Conservation (phyloP, 2,888 invertebrate genomes). For the Enchytraeus crypticus region DNA sequence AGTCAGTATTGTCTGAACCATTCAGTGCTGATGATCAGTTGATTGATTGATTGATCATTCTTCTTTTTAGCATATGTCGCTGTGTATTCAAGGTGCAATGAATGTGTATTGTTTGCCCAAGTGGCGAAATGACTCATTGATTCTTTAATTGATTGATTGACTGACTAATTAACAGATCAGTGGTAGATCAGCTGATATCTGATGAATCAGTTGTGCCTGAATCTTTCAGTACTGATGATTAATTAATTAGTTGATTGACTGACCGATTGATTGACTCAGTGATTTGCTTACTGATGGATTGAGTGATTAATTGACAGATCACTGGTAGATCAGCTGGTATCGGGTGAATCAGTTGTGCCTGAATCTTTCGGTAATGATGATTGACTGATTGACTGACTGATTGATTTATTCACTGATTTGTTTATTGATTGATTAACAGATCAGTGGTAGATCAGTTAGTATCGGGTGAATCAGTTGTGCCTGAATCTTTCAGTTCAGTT, state of each 20-base stretch:
- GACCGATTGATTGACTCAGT: background rate
- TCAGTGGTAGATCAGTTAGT: slow-evolving; percentile 74
- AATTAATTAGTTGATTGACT: too few relatives aligned
- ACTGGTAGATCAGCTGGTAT: slow-evolving; percentile 76
- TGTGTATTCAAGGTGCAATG: slow-evolving; percentile 83
- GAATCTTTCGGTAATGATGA: slow-evolving; percentile 86
- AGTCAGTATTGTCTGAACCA: slow-evolving; percentile 78
- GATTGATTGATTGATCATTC: slow-evolving; percentile 42
- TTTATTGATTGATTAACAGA: slow-evolving; percentile 9
- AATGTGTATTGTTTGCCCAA: too few relatives aligned
- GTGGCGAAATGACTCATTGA: too few relatives aligned
- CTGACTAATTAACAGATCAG: slow-evolving; percentile 13
- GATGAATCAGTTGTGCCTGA: slow-evolving; percentile 83
- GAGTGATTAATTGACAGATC: slow-evolving; percentile 11
- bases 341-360: slow-evolving; percentile 77
- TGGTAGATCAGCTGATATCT: slow-evolving; percentile 78
- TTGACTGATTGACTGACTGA: background rate
- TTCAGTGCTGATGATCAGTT: too few relatives aligned
- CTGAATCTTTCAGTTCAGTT: slow-evolving; percentile 80
- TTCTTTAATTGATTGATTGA: too few relatives aligned
- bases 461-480: slow-evolving; percentile 75
- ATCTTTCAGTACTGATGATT: too few relatives aligned
- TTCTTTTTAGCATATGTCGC: slow-evolving; percentile 80
- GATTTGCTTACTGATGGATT: too few relatives aligned
- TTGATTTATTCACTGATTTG: background rate